Percentiles rank a stretch among this genome's conserved stretches.
These are phyloP conservation scores for Coreius guichenoti DNA, from an alignment of 2,797 vertebrate species.

Conservation along the genomic window DNA sequence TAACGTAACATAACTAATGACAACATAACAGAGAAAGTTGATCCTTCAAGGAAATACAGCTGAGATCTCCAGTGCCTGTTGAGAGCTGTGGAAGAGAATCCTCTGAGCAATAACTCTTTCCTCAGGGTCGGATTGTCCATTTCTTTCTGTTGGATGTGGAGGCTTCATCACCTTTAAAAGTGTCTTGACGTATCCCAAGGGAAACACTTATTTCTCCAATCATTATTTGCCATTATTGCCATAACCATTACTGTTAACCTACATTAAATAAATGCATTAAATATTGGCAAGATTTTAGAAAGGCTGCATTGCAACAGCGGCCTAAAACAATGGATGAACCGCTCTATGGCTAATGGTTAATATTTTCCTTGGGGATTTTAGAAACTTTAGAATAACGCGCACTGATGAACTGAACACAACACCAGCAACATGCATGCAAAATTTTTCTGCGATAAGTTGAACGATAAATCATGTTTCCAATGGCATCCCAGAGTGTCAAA, in stretches of 20 bases:
- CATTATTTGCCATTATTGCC: background rate
- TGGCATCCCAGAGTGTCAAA: background rate
- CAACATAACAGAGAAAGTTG: background rate
- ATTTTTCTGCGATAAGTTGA: background rate
- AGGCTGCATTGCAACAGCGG: background rate
- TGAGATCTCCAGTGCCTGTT: background rate
- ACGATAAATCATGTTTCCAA: conserved; percentile 1
- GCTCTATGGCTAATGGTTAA: background rate
- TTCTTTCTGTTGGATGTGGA: background rate
- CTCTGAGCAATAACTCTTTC: background rate
- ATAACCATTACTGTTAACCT: background rate
- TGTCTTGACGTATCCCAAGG: background rate
- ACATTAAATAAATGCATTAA: background rate
- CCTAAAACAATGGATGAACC: background rate
- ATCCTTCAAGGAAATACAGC: background rate
- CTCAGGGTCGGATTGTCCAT: background rate
- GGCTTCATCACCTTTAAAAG: background rate
- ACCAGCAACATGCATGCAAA: background rate
- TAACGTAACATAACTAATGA: background rate
- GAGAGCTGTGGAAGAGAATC: background rate
- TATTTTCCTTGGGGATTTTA: background rate
- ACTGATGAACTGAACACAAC: background rate
- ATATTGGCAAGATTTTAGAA: background rate
- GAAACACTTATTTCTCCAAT: background rate
- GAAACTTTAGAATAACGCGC: background rate